These are phyloP conservation scores for Vesta saturnalis DNA, from an alignment of 2,888 invertebrate genomes.

Conservation along the genomic window DNA sequence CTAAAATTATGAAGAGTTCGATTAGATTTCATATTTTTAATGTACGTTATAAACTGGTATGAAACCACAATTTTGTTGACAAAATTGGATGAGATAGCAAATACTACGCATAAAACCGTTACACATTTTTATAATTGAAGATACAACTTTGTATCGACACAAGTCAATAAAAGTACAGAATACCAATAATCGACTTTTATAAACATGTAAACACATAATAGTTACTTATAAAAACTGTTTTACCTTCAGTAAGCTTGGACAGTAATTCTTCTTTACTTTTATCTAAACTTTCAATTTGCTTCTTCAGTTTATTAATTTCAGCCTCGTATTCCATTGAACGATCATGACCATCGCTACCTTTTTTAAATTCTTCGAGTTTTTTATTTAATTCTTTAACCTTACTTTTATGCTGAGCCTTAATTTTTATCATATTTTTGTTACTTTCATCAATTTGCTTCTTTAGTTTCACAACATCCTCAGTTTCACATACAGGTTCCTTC, in stretches of 20 bases:
- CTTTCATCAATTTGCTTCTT: constrained; percentile 77
- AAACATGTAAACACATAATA: no score
- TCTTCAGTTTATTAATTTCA: constrained; percentile 72
- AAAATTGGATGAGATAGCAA: no score
- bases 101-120: no score
- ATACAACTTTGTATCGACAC: no score
- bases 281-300: constrained; percentile 67
- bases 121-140: no score
- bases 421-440: constrained; percentile 81
- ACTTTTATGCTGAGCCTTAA: constrained; percentile 75
- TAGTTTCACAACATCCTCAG: constrained; percentile 63
- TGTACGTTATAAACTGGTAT: no score
- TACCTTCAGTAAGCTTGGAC: constrained; percentile 68
- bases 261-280: constrained; percentile 91
- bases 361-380: constrained; percentile 73
- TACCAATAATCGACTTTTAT: no score
- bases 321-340: constrained; percentile 73
- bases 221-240: no score
- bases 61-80: no score
- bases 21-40: no score
- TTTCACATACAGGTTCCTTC: constrained; percentile 33
- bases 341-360: constrained; percentile 74
- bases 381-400: constrained; percentile 82
- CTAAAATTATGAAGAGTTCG: no score
- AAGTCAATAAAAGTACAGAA: no score